Evolutionary conservation across 2,888 invertebrate genomes (phyloP).

Genomic region (Dermolepida albohirtum): DNA sequence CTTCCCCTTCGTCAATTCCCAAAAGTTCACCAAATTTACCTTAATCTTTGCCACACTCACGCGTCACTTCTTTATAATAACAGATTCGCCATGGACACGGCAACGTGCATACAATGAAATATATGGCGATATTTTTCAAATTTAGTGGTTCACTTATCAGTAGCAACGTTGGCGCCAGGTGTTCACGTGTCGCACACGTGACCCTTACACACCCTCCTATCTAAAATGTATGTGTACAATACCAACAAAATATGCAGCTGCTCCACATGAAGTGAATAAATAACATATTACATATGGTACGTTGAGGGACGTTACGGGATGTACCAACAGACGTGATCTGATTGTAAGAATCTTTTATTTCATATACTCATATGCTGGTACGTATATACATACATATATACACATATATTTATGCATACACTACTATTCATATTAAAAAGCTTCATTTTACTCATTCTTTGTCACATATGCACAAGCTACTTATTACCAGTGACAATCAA

Average conservation of each 20-base stretch:
- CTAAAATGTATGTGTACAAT: slow-evolving; percentile 29
- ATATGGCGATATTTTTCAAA: slow-evolving; percentile 21
- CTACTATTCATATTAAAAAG: not conserved
- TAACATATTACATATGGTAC: slow-evolving; percentile 27
- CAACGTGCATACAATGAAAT: slow-evolving; percentile 10
- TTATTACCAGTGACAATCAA: too few species aligned
- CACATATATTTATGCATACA: slow-evolving; percentile 1
- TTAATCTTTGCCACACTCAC: slow-evolving; percentile 17
- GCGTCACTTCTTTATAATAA: slow-evolving; percentile 19
- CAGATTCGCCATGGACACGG: slow-evolving; percentile 6
- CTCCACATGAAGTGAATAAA: slow-evolving; percentile 29
- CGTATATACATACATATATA: not conserved
- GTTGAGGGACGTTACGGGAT: slow-evolving; percentile 19
- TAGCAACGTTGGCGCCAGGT: slow-evolving; percentile 45
- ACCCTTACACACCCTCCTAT: slow-evolving; percentile 32
- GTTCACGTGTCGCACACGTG: slow-evolving; percentile 48
- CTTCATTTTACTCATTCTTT: too few species aligned
- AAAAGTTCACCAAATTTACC: slow-evolving; percentile 19
- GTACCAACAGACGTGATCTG: slow-evolving; percentile 22
- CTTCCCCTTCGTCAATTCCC: not conserved
- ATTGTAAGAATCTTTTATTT: slow-evolving; percentile 2
- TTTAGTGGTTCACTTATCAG: slow-evolving; percentile 33
- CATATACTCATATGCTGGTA: not conserved
- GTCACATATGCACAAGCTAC: too few species aligned
- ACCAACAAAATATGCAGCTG: slow-evolving; percentile 36